Base-by-base conservation (phyloP, 1,140 invertebrate species). In the Melipona quadrifasciata region DNA sequence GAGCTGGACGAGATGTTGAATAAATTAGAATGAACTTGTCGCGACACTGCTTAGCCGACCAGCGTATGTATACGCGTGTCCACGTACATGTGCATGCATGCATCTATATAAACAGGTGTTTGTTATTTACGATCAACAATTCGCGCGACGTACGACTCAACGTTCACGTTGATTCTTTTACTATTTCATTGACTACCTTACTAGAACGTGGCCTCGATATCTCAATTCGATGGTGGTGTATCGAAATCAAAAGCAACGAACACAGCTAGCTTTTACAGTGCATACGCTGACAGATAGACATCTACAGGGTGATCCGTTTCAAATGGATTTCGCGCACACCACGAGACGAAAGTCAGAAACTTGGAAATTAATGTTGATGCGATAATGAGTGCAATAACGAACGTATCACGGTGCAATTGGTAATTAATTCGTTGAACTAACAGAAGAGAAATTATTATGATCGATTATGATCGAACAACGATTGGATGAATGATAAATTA, bases 171-270 rank as follows among this genome's bases (percentile, higher is more conserved):
- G 47, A 72, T n/a, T 10, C 34, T 67, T 72, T 74, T 34, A 21
- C 80, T 81, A 53, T 65, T 57, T 82, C 73, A 74, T 82, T 76
- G 80, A 51, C 51, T 76, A 53, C 2, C 61, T 82, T 67, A 31
- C 27, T 61, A 76, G 34, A 51, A 24, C 39, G 21, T 76, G 72
- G 72, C 47, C 61, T 67, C 80, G 80, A 65, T 58, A 76, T 53
- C 31, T 65, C 58, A 57, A 82, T 82, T 82, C 80, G 80, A 82
- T 67, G 31, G 80, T 47, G 24, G 24, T 39, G 58, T 76, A 87
- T 88, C 72, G 71, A 84, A 80, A 34, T 58, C 72, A 65, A 67
- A 51, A 64, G 70, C 81, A 57, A 58, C 64, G 58, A 58, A 77
- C 19, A 19, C 19, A 39, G 39, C 61, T 72, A 82, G 58, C 58